Evolutionary conservation across 2,113 vertebrate species (phyloP).

Genomic region (Silurus asotus): DNA sequence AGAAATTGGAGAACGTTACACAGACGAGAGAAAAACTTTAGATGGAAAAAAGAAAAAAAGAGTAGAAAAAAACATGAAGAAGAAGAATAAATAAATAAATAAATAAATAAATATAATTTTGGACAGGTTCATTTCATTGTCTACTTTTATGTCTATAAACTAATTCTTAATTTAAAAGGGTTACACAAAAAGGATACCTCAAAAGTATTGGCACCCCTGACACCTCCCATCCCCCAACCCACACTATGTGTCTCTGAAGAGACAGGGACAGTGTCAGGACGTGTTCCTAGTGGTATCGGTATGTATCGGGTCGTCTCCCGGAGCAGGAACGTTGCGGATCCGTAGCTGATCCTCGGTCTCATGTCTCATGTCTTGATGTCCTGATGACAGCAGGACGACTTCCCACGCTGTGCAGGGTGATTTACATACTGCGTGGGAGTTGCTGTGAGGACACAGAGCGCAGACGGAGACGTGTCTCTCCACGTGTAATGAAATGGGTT

Average conservation of each 20-base stretch:
- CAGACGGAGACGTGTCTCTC: not conserved
- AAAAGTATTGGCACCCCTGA: not conserved
- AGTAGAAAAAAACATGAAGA: not conserved
- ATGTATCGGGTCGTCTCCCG: too few species aligned
- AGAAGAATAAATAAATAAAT: not conserved
- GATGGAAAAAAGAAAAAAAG: not conserved
- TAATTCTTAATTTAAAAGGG: not conserved
- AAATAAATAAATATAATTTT: not conserved
- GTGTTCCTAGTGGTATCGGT: not conserved
- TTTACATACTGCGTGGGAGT: slow-evolving; percentile 7
- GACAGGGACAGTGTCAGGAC: not conserved
- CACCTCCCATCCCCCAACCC: too few species aligned
- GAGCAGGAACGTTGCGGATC: not conserved
- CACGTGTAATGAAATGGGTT: not conserved
- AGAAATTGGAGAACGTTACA: not conserved
- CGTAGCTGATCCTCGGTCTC: not conserved
- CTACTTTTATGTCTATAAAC: not conserved
- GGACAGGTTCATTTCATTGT: too few species aligned
- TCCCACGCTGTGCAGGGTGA: not conserved
- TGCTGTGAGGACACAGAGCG: not conserved
- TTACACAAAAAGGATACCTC: not conserved
- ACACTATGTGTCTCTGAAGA: not conserved
- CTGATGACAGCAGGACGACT: not conserved
- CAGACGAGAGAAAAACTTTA: not conserved
- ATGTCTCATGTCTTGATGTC: not conserved